Percentiles rank a stretch among this genome's conserved stretches.
These are phyloP conservation scores for Steatornis caripensis DNA, from an alignment of 2,113 vertebrate genomes.

Conservation along the genomic window DNA sequence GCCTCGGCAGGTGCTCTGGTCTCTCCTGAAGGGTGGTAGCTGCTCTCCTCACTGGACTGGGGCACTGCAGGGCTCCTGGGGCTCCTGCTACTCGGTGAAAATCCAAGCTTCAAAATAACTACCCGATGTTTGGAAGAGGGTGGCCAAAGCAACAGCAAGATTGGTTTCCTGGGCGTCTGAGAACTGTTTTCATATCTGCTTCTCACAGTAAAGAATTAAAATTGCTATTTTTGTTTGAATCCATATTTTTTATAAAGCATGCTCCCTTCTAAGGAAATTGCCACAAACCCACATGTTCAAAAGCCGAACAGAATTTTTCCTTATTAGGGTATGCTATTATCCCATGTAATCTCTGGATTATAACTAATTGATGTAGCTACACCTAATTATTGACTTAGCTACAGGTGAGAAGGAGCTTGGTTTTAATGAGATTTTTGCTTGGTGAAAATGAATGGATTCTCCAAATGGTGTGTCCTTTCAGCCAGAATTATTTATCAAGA, in stretches of 20 bases:
- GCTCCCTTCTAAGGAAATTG: neutral
- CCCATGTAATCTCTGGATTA: conserved; percentile 36
- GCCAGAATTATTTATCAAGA: neutral
- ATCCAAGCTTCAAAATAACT: neutral
- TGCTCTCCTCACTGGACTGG: neutral
- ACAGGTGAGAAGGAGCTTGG: conserved; percentile 34
- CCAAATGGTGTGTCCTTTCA: neutral
- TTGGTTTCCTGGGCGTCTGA: neutral
- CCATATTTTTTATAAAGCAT: neutral
- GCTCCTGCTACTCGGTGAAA: neutral
- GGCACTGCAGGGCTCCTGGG: neutral
- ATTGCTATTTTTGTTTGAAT: neutral
- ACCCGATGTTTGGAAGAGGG: neutral
- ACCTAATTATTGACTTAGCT: conserved; percentile 11
- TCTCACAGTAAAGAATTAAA: neutral
- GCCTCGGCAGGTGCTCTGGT: neutral
- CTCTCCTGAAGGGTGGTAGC: rapidly evolving
- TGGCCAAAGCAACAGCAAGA: neutral
- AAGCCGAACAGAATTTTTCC: neutral
- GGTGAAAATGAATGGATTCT: neutral
- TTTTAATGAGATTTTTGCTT: conserved; percentile 34
- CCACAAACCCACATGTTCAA: neutral
- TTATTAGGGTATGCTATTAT: neutral
- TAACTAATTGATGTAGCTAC: conserved; percentile 22
- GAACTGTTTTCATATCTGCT: neutral